Base-by-base conservation (phyloP, 2,888 invertebrate genomes). In the Carterocephalus palaemon region DNA sequence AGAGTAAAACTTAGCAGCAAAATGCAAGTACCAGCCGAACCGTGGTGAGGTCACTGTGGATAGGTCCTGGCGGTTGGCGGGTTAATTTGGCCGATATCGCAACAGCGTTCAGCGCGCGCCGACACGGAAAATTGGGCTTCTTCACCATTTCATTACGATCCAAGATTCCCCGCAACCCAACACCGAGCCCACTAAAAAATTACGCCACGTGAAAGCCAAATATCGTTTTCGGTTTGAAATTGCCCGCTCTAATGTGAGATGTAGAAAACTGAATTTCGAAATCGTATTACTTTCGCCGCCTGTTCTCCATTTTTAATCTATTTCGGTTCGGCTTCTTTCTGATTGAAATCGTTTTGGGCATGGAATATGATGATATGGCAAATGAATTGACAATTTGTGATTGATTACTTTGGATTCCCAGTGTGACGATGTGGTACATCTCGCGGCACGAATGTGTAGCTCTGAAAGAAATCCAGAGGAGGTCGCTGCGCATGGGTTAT, bases 101-200 rank as follows among this genome's bases (percentile, higher is more conserved):
- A 60, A 63, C 62, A 59, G 56, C 61, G 67, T 62, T 68, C 64
- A 56, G 63, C 53, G 70, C 60, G 79, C 76, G 75, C 72, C 78
- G 76, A 69, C 66, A 81, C 75, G 79, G 79, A 82, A 84, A 84
- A 84, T 84, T 84, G 81, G 72, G 63, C 76, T 75, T 70, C 73
- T 72, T 63, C 69, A 41, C 71, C 66, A 75, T 80, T 75, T 66
- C 75, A 81, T 82, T 82, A 82, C 70, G 79, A 70, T 67, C 74
- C 70, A 81, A 80, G 75, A 80, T 82, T 68, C 75, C 73, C 57
- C 75, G 75, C 65, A 63, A 51, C 48, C 41, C 50, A 49, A 48
- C 41, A 37, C 52, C 55, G 59, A 60, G 52, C 59, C 60, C 50
- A 70, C 68, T 73, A 72, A 78, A 75, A 72, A 65, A 70, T 69